phyloP scores from a whole-genome alignment of 2,113 vertebrate genomes.

The Misgurnus mizolepis region DNA sequence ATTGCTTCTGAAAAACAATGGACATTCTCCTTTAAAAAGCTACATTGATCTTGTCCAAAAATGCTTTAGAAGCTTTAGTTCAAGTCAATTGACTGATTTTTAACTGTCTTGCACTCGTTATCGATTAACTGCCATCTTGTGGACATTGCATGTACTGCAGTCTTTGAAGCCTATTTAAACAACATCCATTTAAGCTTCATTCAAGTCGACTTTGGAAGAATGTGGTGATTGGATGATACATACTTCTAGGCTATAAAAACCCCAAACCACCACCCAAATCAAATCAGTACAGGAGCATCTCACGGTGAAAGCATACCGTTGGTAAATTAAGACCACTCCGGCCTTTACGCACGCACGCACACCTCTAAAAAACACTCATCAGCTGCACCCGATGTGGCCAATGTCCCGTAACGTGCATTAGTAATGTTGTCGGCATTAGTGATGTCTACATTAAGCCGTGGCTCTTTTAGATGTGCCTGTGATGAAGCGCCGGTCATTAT shows the following conservation, averaged over 20 bases:
- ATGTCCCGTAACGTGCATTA: conserved; percentile 64
- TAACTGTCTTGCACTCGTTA: not conserved
- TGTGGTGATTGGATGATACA: no score
- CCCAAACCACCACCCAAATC: not conserved
- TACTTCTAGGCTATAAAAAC: not conserved
- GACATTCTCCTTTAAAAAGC: no score
- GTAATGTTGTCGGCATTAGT: conserved; percentile 59
- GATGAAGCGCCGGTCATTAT: conserved; percentile 68
- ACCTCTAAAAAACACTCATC: conserved; percentile 10
- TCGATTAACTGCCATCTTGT: not conserved
- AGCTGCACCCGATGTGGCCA: conserved; percentile 45
- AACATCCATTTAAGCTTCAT: not conserved
- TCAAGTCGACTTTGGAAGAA: not conserved
- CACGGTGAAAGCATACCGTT: not conserved
- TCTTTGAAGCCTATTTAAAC: not conserved
- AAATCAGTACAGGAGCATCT: not conserved
- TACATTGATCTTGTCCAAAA: no score
- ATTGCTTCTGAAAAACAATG: no score
- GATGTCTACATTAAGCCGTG: conserved; percentile 59
- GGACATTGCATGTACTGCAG: conserved; percentile 14
- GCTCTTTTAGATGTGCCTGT: conserved; percentile 46
- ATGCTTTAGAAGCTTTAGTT: no score
- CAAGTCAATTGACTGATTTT: not conserved
- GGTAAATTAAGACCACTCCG: not conserved
- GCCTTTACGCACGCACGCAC: not conserved